Evolutionary conservation across 1,140 invertebrate genomes (phyloP).

Genomic region (Sitophilus oryzae): DNA sequence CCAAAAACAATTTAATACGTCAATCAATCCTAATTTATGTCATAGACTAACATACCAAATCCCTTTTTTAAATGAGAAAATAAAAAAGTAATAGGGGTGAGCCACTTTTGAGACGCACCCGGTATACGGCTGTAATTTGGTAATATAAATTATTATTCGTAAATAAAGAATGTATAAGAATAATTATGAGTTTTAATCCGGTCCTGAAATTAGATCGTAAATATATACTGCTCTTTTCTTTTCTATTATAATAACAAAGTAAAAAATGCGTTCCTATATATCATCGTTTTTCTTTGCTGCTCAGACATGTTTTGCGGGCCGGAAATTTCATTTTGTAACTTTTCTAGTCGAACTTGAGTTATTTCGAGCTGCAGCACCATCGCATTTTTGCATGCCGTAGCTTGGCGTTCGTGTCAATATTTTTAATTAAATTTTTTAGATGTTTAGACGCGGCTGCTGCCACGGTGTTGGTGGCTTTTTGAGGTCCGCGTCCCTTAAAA

Average conservation of each 20-base stretch:
- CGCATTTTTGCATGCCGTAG: slow-evolving; percentile 19
- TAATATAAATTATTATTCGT: too few relatives aligned
- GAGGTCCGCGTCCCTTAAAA: neutral
- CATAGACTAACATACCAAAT: too few relatives aligned
- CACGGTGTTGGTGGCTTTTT: neutral
- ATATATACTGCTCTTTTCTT: too few relatives aligned
- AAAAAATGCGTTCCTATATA: slow-evolving; percentile 44
- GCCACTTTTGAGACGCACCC: too few relatives aligned
- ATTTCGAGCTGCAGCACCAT: neutral
- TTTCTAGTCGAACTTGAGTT: slow-evolving; percentile 33
- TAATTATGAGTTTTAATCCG: too few relatives aligned
- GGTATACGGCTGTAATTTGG: too few relatives aligned
- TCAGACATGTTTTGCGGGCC: slow-evolving; percentile 42
- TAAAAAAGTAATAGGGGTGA: too few relatives aligned
- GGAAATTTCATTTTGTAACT: slow-evolving; percentile 46
- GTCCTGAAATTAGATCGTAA: too few relatives aligned
- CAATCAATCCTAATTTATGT: too few relatives aligned
- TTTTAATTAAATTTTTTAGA: slow-evolving; percentile 35
- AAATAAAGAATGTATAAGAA: too few relatives aligned
- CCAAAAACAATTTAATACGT: too few relatives aligned
- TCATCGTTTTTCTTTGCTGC: slow-evolving; percentile 36
- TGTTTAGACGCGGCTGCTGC: slow-evolving; percentile 11
- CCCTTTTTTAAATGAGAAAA: too few relatives aligned
- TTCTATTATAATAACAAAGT: slow-evolving; percentile 35
- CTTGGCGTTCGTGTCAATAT: slow-evolving; percentile 7